A percentile compares a stretch with the other conserved stretches of the same genome.
Conservation (phyloP, 2,113 vertebrate species). For the Crypturellus undulatus region DNA sequence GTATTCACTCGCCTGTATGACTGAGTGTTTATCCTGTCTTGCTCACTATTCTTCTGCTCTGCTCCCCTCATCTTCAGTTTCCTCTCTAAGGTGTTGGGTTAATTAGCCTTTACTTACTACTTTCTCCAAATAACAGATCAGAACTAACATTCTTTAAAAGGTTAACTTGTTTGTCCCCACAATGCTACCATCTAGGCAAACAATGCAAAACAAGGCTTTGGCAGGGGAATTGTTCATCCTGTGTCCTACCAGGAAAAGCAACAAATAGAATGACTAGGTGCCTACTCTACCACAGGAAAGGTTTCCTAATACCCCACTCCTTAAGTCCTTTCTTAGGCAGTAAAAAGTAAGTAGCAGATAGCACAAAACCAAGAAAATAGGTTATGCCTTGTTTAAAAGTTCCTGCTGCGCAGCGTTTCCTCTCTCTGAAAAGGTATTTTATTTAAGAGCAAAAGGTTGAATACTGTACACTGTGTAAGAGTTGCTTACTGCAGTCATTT, state of each 20-base stretch:
- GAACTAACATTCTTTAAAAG: background rate
- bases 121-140: background rate
- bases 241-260: background rate
- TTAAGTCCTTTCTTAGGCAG: background rate
- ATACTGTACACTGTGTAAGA: background rate
- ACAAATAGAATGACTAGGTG: background rate
- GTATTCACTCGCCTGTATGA: background rate
- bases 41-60: background rate
- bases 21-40: background rate
- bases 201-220: background rate
- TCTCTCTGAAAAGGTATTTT: conserved; percentile 30
- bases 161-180: background rate
- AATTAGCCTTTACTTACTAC: background rate
- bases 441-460: background rate
- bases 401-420: background rate
- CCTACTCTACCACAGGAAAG: background rate
- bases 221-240: background rate
- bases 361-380: conserved; percentile 24
- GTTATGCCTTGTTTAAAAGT: conserved; percentile 36
- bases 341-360: background rate
- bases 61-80: background rate
- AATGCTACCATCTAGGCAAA: background rate
- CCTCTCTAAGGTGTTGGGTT: background rate
- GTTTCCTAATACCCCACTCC: background rate
- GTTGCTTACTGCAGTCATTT: background rate